These are phyloP conservation scores for Oreochromis spilurus DNA, from an alignment of 2,113 vertebrate genomes.

Conservation along the genomic window DNA sequence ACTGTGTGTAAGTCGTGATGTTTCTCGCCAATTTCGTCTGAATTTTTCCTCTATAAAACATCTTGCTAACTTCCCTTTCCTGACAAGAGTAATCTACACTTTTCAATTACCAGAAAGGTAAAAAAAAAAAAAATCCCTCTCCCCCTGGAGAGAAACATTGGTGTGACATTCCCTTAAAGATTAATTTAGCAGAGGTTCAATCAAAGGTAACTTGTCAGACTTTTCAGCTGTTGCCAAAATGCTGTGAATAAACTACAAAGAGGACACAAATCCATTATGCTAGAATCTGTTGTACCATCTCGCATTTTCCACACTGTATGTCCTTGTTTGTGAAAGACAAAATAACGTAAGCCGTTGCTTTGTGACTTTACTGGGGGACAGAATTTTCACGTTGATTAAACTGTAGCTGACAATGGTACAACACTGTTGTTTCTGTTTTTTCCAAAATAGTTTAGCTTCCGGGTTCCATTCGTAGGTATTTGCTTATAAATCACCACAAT, in stretches of 20 bases:
- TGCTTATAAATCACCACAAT: background rate
- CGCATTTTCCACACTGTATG: background rate
- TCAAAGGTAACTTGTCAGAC: background rate
- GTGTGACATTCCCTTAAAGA: background rate
- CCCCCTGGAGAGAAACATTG: background rate
- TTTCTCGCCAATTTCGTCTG: background rate
- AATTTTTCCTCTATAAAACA: background rate
- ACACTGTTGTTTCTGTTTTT: background rate
- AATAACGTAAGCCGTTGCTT: background rate
- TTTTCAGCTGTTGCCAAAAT: background rate
- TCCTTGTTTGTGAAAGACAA: background rate
- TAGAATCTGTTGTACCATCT: background rate
- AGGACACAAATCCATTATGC: background rate
- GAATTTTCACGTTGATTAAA: background rate
- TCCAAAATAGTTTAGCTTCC: background rate
- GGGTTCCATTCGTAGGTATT: background rate
- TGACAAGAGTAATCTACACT: background rate
- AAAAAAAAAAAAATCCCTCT: background rate
- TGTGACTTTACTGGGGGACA: background rate
- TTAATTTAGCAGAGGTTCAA: background rate
- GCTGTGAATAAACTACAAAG: background rate
- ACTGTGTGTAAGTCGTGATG: background rate
- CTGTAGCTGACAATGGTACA: no score
- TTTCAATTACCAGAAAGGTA: background rate
- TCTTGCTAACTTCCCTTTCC: background rate